Evolutionary conservation across 1,140 invertebrate genomes (phyloP), one percentile per base, ranked within the genome.

Genomic region (Caenorhabditis briggsae): DNA sequence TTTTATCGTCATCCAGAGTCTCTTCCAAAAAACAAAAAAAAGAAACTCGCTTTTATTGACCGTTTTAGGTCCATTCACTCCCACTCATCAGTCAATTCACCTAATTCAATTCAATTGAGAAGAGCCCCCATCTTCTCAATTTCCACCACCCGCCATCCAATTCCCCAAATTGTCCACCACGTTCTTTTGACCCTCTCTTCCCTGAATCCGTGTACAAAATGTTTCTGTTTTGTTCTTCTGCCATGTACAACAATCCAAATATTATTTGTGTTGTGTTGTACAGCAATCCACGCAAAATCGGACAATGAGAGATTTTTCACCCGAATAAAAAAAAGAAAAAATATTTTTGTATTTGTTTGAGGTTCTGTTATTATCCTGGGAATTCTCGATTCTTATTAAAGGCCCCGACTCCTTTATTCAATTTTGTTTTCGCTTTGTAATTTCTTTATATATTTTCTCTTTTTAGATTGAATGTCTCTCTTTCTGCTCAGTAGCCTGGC

Each of bases 21-120:
- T 61, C 11, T 20, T 9, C 3, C 3, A 1, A 1, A 33, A 33
- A 33, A 33, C 1, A 33, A 1, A 33, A 3, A 33, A 33, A 61
- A 61, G 25, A 53, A 25, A 61, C 9, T 61, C 59, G 14, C 8
- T 23, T 70, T n/a, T 85, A 18, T 20, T 53, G 5, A n/a, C 20
- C 43, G 43, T 3, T 46, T 70, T 58, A 6, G 33, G 11, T 56
- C 50, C 43, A 25, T 41, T 48, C 53, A 78, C n/a, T 55, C 25
- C 25, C 20, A 3, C 59, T 61, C 20, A 61, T 61, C 59, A 20
- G 59, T 25, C 25, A 61, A 61, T 61, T 23, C 23, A 82, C 20
- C n/a, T 83, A 48, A 65, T 78, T 70, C 84, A 85, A 61, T 46
- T 48, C 25, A 46, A 85, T 41, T 14, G 9, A 64, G 58, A 23